phyloP scores from a whole-genome alignment of 2,113 vertebrate species.

The Peromyscus californicus region DNA sequence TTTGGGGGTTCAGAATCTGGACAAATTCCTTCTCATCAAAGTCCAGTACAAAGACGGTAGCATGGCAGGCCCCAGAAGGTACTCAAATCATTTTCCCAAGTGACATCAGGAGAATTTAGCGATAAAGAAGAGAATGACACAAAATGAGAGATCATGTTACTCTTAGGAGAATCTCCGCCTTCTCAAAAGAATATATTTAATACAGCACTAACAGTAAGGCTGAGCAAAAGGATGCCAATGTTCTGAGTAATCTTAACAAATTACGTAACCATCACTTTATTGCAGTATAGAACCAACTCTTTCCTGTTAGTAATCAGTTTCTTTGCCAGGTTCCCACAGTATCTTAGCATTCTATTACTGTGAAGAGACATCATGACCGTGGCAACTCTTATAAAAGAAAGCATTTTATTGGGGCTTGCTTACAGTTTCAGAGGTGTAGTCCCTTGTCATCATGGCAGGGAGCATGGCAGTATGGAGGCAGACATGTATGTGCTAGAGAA shows the following conservation, averaged over 20 bases:
- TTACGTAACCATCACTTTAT: constrained; percentile 83
- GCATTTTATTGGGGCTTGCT: background rate
- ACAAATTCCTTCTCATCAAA: background rate
- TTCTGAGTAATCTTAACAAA: constrained; percentile 83
- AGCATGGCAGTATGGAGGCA: background rate
- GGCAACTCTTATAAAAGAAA: background rate
- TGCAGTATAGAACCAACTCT: constrained; percentile 80
- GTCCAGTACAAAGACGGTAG: background rate
- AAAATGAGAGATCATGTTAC: background rate
- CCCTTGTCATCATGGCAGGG: background rate
- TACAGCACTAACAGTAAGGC: constrained; percentile 66
- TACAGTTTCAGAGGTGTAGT: background rate
- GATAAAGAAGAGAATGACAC: background rate
- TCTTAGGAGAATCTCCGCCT: background rate
- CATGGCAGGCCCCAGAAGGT: background rate
- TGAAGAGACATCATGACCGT: background rate
- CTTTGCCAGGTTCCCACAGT: constrained; percentile 83
- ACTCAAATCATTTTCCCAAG: background rate
- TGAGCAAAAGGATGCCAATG: constrained; percentile 77
- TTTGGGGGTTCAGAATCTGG: background rate
- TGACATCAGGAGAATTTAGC: background rate
- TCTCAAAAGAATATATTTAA: constrained; percentile 75
- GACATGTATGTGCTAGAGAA: background rate
- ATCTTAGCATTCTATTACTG: background rate
- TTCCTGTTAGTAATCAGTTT: constrained; percentile 85